A percentile compares a stretch with the other conserved stretches of the same genome.
phyloP scores from a whole-genome alignment of 2,113 vertebrate genomes.

The Octodon degus region DNA sequence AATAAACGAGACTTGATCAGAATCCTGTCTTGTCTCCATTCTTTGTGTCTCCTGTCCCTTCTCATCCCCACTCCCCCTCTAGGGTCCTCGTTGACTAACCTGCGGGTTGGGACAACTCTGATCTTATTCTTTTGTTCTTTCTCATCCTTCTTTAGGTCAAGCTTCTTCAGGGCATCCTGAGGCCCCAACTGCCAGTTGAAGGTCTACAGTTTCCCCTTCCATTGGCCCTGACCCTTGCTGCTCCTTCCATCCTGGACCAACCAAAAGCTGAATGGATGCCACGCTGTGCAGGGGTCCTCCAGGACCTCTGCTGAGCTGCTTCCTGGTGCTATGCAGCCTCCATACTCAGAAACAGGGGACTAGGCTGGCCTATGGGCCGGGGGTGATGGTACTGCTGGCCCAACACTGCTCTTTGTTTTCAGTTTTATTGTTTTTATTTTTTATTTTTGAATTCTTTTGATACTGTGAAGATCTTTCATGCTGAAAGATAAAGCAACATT shows the following conservation, averaged over 20 bases:
- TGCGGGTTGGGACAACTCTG: no score
- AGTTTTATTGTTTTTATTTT: constrained; percentile 81
- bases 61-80: no score
- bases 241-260: constrained; percentile 64
- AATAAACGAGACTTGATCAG: no score
- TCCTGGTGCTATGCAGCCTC: constrained; percentile 90
- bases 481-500: constrained; percentile 95
- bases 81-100: no score
- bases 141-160: constrained; percentile 55
- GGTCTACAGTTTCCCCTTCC: constrained; percentile 54
- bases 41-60: no score
- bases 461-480: constrained; percentile 97
- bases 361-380: constrained; percentile 73
- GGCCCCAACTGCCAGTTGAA: constrained; percentile 57
- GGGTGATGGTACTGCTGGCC: constrained; percentile 80
- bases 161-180: constrained; percentile 55
- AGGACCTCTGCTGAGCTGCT: constrained; percentile 77
- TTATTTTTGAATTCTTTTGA: constrained; percentile 89
- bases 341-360: constrained; percentile 71
- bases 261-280: constrained; percentile 77
- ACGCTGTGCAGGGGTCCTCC: constrained; percentile 68
- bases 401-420: constrained; percentile 80
- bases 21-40: no score
- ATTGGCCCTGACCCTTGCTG: constrained; percentile 13
- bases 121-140: not conserved